Evolutionary conservation across 2,113 vertebrate genomes (phyloP).

Genomic region (Malurus cyaneus): DNA sequence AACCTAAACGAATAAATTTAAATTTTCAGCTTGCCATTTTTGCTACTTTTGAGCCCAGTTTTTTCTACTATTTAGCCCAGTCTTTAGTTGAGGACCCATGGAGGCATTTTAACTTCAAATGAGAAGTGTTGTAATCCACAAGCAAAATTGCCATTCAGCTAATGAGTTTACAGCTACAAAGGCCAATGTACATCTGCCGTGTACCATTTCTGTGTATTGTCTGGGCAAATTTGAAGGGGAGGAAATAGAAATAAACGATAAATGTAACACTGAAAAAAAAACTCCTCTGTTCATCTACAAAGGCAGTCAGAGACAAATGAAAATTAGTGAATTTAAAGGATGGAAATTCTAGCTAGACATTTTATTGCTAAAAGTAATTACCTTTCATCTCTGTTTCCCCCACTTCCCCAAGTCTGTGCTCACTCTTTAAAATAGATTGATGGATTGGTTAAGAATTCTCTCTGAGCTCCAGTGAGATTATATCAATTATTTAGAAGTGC

Average conservation of each 20-base stretch:
- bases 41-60: too few species aligned
- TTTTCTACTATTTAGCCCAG: background rate
- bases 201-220: background rate
- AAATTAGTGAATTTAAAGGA: background rate
- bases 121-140: background rate
- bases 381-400: background rate
- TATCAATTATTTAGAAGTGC: constrained; percentile 55
- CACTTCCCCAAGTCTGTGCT: background rate
- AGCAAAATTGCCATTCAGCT: background rate
- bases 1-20: too few species aligned
- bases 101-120: background rate
- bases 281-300: background rate
- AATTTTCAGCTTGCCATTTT: too few species aligned
- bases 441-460: constrained; percentile 14
- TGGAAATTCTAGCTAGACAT: background rate
- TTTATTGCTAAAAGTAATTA: background rate
- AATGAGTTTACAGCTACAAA: background rate
- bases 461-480: constrained; percentile 26
- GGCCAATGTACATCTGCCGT: background rate
- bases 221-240: background rate
- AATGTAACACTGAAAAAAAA: background rate
- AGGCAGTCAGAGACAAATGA: background rate
- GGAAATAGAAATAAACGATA: background rate
- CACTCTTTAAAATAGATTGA: constrained; percentile 19
- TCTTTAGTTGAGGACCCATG: background rate